Evolutionary conservation across 2,113 vertebrate genomes (phyloP).

Genomic region (Loxodonta africana): DNA sequence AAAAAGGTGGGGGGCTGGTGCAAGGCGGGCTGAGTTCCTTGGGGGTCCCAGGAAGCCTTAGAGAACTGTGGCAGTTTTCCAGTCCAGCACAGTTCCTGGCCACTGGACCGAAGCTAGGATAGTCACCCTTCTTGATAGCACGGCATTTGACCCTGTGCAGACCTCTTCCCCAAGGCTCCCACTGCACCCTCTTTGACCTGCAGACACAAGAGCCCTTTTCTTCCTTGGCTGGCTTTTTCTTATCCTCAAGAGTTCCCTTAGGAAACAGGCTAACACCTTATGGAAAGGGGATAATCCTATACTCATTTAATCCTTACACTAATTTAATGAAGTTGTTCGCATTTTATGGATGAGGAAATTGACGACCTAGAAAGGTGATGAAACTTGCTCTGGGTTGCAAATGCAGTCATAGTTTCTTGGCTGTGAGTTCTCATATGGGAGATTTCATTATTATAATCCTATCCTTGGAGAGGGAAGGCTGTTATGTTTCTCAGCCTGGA

Average conservation of each 20-base stretch:
- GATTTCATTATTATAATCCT: neutral
- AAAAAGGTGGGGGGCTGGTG: neutral
- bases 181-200: neutral
- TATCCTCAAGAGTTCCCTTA: too few relatives aligned
- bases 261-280: too few relatives aligned
- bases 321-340: neutral
- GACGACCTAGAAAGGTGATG: neutral
- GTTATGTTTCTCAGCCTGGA: neutral
- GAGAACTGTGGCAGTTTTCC: neutral
- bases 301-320: neutral
- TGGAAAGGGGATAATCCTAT: neutral
- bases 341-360: neutral
- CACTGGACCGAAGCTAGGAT: too few relatives aligned
- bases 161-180: neutral
- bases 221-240: neutral
- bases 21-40: neutral
- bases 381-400: neutral
- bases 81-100: neutral
- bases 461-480: neutral
- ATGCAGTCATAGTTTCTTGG: neutral
- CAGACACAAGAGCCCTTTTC: neutral
- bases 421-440: accelerated
- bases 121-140: accelerated
- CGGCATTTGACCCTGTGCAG: neutral
- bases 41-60: neutral